Base-by-base conservation (phyloP, 2,888 invertebrate genomes). In the Trichacis sp. region DNA sequence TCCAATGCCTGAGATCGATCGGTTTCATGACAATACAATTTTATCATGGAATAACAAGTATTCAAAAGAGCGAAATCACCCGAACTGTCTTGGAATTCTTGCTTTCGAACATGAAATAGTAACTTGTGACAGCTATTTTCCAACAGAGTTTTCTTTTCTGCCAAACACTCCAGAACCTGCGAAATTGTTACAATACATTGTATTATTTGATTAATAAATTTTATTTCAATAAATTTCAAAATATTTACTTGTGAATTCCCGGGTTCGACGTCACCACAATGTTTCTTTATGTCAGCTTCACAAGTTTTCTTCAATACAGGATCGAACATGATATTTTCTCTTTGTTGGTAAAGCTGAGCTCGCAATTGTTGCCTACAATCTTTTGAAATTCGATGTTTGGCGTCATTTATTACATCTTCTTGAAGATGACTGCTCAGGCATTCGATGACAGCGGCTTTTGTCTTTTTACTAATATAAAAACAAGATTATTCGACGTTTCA, bases 391-490 rank as follows among this genome's bases (percentile, higher is more conserved):
- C 92, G 90, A 71, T 93, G 94, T 63, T 92, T 91, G 47, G 89
- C 87, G 54, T 89, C 87, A 71, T 90, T 90, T 33, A 88, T 87
- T 60, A 97, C 89, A 80, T 97, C 96, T 79, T 97, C 94, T 68
- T 96, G 90, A 50, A 97, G 92, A 68, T 93, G 92, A 83, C 95
- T 93, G 85, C 97, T 97, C 65, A 97, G 86, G 82, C 97, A 97
- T 52, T 89, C 87, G 11, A 97, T 92, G 3, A 95, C 95, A 74
- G 94, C 92, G 63, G 88, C 89, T 83, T 93, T 94, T 0, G 92
- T 92, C 79, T 89, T 90, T 40, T 93, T 91, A 69, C 88, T 89
- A 89, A 66, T 42, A 42, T 1, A 48, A 29, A 19, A 5, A 42
- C 36, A 36, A 40, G 8, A 40, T 43, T 18, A 33, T 33, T 2